Evolutionary conservation across 2,888 invertebrate genomes (phyloP).

Genomic region (Habrosyne pyritoides): DNA sequence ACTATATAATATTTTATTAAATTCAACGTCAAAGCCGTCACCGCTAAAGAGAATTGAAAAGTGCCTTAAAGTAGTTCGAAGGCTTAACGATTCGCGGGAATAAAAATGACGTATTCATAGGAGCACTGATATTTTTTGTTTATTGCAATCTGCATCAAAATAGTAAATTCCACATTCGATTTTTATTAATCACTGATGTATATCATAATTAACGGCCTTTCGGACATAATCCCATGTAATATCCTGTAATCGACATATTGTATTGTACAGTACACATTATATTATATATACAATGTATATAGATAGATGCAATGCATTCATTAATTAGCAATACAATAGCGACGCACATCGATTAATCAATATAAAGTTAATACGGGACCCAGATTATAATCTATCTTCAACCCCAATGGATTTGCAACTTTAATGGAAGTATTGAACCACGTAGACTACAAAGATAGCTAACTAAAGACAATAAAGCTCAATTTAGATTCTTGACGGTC

Average conservation of each 20-base stretch:
- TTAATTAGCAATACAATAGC: conserved; percentile 6
- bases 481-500: background rate
- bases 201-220: background rate
- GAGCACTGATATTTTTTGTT: too few species aligned
- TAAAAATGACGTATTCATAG: background rate
- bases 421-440: background rate
- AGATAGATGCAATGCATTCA: background rate
- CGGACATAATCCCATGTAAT: background rate
- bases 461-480: background rate
- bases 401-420: background rate
- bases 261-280: background rate
- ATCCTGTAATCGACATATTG: background rate
- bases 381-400: conserved; percentile 1
- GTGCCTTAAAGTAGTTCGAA: background rate
- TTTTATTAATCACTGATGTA: background rate
- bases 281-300: background rate
- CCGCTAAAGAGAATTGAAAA: background rate
- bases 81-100: background rate
- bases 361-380: background rate
- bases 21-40: background rate
- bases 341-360: background rate
- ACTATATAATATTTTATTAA: background rate
- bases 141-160: background rate
- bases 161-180: background rate
- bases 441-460: background rate